Conservation (phyloP, 2,888 invertebrate species). For the Parelbella ahira region DNA sequence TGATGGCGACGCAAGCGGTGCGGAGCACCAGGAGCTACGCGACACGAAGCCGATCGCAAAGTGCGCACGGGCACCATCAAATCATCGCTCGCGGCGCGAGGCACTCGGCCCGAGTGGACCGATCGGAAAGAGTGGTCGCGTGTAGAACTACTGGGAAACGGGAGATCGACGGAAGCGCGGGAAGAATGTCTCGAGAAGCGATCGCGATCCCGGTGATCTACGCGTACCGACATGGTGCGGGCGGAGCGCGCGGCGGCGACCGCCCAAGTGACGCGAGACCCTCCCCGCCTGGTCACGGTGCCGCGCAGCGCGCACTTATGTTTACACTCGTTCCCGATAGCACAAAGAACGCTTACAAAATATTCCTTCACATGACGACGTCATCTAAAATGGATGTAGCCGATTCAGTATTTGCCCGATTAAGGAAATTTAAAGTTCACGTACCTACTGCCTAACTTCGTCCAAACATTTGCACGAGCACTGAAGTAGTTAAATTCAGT, state of each 20-base stretch:
- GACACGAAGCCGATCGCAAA: conserved; percentile 71
- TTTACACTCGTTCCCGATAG: conserved; percentile 71
- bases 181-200: conserved; percentile 75
- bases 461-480: conserved; percentile 4
- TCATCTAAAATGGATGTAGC: conserved; percentile 50
- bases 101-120: conserved; percentile 71
- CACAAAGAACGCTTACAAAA: conserved; percentile 56
- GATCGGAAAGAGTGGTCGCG: conserved; percentile 73
- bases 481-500: conserved; percentile 19
- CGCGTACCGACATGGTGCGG: conserved; percentile 76
- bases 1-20: conserved; percentile 73
- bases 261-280: conserved; percentile 68
- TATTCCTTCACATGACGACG: conserved; percentile 59
- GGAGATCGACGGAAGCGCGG: conserved; percentile 72
- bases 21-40: conserved; percentile 68
- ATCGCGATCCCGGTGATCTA: conserved; percentile 71
- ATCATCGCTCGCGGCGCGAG: conserved; percentile 71
- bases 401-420: conserved; percentile 54
- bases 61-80: conserved; percentile 73
- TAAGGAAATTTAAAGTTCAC: conserved; percentile 54
- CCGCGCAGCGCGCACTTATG: conserved; percentile 55
- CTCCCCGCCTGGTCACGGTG: conserved; percentile 37
- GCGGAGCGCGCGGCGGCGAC: conserved; percentile 73
- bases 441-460: conserved; percentile 22
- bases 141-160: conserved; percentile 63